These are phyloP conservation scores for Nyleta sp. DNA, from an alignment of 2,888 invertebrate species.

Conservation along the genomic window DNA sequence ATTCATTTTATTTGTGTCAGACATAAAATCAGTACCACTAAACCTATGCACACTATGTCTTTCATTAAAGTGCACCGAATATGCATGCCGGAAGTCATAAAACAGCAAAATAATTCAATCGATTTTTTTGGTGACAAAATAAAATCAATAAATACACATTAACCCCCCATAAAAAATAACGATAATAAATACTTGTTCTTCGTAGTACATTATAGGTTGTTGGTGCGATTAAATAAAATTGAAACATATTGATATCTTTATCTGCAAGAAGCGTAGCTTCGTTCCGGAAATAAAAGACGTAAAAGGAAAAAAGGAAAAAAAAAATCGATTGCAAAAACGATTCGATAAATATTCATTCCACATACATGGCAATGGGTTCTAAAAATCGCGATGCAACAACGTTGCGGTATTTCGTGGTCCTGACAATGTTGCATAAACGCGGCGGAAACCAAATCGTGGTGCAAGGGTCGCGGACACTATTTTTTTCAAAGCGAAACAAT, in stretches of 20 bases:
- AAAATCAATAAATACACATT: constrained; percentile 40
- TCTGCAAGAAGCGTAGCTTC: constrained; percentile 22
- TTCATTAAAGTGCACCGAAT: too few relatives aligned
- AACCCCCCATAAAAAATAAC: constrained; percentile 29
- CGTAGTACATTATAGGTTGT: constrained; percentile 32
- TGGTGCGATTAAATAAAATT: constrained; percentile 45
- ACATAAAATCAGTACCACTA: too few relatives aligned
- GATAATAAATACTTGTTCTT: constrained; percentile 32
- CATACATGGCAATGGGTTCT: constrained; percentile 53
- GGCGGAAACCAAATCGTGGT: constrained; percentile 58
- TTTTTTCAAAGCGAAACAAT: constrained; percentile 64
- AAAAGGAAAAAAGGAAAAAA: constrained; percentile 26
- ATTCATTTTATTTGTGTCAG: too few relatives aligned
- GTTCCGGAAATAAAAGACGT: constrained; percentile 47
- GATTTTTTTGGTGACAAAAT: constrained; percentile 7
- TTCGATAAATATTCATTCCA: constrained; percentile 61
- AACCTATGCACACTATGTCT: too few relatives aligned
- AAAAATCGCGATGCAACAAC: constrained; percentile 51
- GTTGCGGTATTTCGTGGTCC: constrained; percentile 55
- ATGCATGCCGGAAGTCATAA: constrained; percentile 4
- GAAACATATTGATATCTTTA: constrained; percentile 56
- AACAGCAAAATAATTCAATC: constrained; percentile 13
- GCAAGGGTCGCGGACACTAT: constrained; percentile 56
- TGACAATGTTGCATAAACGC: constrained; percentile 61
- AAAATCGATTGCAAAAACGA: constrained; percentile 53